A percentile compares a stretch with the other conserved stretches of the same genome.
Conservation (phyloP, 2,797 vertebrate genomes). For the Hydrolagus colliei region DNA sequence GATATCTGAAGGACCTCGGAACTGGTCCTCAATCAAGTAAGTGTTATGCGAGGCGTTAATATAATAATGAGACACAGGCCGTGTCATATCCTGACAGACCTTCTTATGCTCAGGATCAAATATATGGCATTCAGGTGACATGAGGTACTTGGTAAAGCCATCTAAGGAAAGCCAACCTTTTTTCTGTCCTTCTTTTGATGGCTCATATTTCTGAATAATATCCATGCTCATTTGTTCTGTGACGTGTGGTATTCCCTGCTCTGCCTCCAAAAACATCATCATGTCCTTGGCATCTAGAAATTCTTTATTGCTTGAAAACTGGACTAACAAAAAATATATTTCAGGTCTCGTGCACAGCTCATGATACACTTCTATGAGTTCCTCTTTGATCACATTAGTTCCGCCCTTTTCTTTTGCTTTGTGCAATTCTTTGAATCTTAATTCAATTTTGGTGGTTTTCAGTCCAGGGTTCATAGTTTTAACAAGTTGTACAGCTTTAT, state of each 20-base stretch:
- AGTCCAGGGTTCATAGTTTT: slow-evolving; percentile 86
- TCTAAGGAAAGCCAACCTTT: slow-evolving; percentile 91
- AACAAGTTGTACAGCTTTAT: slow-evolving; percentile 76
- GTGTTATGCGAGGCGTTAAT: slow-evolving; percentile 97
- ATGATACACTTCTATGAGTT: slow-evolving; percentile 95
- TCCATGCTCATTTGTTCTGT: slow-evolving; percentile 90
- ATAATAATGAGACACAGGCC: slow-evolving; percentile 92
- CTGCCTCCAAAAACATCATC: slow-evolving; percentile 97
- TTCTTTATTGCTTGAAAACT: slow-evolving; percentile 99
- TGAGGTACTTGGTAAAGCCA: slow-evolving; percentile 93
- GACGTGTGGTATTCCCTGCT: slow-evolving; percentile 91
- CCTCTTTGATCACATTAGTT: slow-evolving; percentile 76
- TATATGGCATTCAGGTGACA: slow-evolving; percentile 90
- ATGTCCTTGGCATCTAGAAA: slow-evolving; percentile 93
- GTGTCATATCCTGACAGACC: slow-evolving; percentile 93
- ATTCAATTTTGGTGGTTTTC: slow-evolving; percentile 90
- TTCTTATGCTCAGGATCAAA: slow-evolving; percentile 96
- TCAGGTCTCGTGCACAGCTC: slow-evolving; percentile 96
- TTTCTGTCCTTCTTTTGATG: slow-evolving; percentile 81
- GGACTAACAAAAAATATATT: slow-evolving; percentile 96
- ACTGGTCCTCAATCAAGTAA: slow-evolving; percentile 96
- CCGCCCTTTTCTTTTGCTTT: slow-evolving; percentile 81
- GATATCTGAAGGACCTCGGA: slow-evolving; percentile 92
- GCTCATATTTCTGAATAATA: slow-evolving; percentile 87
- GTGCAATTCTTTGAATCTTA: slow-evolving; percentile 94